Evolutionary conservation across 2,797 vertebrate genomes (phyloP), one percentile per base, ranked within the genome.

Genomic region (Paguma larvata): DNA sequence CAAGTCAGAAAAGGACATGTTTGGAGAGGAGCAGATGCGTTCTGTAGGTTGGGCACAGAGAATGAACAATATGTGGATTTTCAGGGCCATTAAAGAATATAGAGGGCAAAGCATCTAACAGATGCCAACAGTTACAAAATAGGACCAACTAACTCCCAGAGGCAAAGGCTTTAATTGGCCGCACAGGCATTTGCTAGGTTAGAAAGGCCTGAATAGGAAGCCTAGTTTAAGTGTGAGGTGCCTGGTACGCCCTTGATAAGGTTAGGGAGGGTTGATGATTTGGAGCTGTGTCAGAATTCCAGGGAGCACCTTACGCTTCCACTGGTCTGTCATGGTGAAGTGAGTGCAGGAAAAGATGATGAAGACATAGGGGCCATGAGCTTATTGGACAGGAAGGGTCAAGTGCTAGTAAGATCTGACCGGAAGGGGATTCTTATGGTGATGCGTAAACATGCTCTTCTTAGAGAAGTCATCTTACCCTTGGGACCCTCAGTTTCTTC

Each of bases 31-130:
- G 44, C 32, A 88, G 41, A 18, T 8, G 30, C 32, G 23, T 46
- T 88, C 46, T 90, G 48, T 87, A 91, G 79, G 78, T 65, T 75
- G 30, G 72, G 73, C 79, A 82, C 78, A 90, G 92, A 87, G 65
- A 90, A 63, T 48, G 56, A 94, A 79, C 10, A 44, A 65, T n/a
- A 30, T 87, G 2, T 78, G 67, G 46, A 85, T 96, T 96, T 94
- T 85, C 25, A 53, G 59, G 77, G 38, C 63, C 34, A 6, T 79
- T 91, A 14, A 70, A 95, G 41, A 6, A 41, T 70, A 84, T 65
- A 16, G 70, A 19, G 27, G 19, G 8, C 18, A 77, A 92, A 62
- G 16, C 63, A 96, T 83, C n/a, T 63, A 82, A 44, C 86, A 91
- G 32, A 89, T 90, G 72, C 51, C 75, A 88, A 75, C 41, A 91